Evolutionary conservation across 2,113 vertebrate species (phyloP), one percentile per base, ranked within the genome.

Genomic region (Oplegnathus fasciatus): DNA sequence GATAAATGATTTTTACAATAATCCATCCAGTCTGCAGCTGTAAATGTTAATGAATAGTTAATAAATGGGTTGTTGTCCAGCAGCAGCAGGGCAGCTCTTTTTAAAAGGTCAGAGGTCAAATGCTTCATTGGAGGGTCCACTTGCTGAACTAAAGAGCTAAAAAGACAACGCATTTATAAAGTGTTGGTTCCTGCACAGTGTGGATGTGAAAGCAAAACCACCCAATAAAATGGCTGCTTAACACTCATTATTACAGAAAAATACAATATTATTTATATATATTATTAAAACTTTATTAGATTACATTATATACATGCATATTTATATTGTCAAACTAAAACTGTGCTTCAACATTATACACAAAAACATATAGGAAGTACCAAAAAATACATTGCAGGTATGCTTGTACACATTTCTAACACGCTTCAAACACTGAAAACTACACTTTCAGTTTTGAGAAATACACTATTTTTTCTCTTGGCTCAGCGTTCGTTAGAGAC

Each of bases 51-150:
- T 9, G 4, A 8, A 11, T 18, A 3, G 9, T 22, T 13, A 50
- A 32, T 50, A 6, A 30, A 48, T 30, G 9, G 18, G 44, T 32
- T 70, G 24, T 42, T 42, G n/a, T 58, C 7, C 48, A n/a, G 46
- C 18, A 34, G 46, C 18, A 34, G 46, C 46, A 13, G 11, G 24
- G 46, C 18, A 8, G 28, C 11, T 28, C 13, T 71, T 71, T 55
- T 18, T 9, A 58, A 2, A 58, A 57, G 34, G 70, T 73, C 55
- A 30, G 40, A 60, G 71, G 26, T 75, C 40, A 75, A 62, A 17
- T 48, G 20, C 8, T 34, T 4, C 26, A 75, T 6, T 48, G 2
- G 26, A 48, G 10, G 13, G 18, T 32, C 11, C 15, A 15, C 42
- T 20, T 20, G 24, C 6, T 44, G 26, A 48, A 48, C 2, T 20